These are phyloP conservation scores for Oncorhynchus kisutch DNA, from an alignment of 2,113 vertebrate genomes.

Conservation along the genomic window DNA sequence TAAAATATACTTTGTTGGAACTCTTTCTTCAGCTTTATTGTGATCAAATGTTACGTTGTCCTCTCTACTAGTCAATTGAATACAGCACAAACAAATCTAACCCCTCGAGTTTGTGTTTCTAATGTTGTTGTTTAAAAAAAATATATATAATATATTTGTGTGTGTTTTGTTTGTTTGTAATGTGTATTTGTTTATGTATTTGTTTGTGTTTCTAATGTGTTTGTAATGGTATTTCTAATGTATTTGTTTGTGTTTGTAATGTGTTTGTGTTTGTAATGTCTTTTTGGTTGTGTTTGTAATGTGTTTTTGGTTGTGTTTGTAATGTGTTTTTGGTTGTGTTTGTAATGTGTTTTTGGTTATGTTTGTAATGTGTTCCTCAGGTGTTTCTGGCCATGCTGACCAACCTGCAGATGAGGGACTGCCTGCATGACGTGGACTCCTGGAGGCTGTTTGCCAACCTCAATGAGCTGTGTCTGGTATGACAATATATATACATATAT, in stretches of 20 bases:
- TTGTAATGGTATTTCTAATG: no score
- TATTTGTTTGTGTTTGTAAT: no score
- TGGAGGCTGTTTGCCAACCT: conserved; percentile 88
- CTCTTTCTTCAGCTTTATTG: no score
- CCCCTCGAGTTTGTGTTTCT: not conserved
- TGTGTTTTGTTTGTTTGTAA: not conserved
- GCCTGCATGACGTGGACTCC: conserved; percentile 80
- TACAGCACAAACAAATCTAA: no score
- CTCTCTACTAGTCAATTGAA: no score
- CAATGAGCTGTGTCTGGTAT: conserved; percentile 87
- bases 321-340: not conserved
- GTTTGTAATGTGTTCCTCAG: conserved; percentile 64
- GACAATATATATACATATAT: conserved; percentile 9
- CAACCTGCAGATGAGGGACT: conserved; percentile 77
- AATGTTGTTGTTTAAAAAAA: not conserved
- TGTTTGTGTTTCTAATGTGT: not conserved
- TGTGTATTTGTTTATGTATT: not conserved
- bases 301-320: not conserved
- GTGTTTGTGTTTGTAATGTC: not conserved
- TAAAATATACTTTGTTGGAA: no score
- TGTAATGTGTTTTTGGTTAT: not conserved
- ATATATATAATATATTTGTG: no score
- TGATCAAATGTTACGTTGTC: no score
- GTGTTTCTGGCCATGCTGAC: conserved; percentile 83
- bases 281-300: not conserved